Percentiles rank a stretch among this genome's conserved stretches.
Conservation (phyloP, 2,797 vertebrate genomes). For the Argentina silus region DNA sequence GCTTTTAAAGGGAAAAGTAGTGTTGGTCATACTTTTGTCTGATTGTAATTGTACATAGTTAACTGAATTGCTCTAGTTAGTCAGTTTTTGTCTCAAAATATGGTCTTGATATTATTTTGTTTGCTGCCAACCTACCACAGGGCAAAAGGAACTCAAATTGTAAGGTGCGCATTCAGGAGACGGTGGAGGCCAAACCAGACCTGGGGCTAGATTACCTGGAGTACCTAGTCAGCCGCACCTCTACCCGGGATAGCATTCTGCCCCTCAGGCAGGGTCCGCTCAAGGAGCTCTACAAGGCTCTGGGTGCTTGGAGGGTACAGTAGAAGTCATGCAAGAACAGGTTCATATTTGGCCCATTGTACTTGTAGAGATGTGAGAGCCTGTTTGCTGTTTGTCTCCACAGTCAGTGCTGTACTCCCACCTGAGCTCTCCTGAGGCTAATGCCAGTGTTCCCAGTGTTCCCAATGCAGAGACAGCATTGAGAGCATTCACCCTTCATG, state of each 20-base stretch:
- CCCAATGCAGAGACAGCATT: conserved; percentile 74
- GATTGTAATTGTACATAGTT: too few species aligned
- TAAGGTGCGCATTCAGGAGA: conserved; percentile 80
- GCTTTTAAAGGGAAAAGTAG: too few species aligned
- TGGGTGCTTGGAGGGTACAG: conserved; percentile 83
- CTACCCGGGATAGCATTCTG: conserved; percentile 80
- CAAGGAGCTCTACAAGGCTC: conserved; percentile 79
- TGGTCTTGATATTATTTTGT: background rate
- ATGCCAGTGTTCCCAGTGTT: conserved; percentile 46
- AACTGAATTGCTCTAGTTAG: too few species aligned
- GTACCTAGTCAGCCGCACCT: conserved; percentile 80
- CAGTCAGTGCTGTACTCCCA: conserved; percentile 78
- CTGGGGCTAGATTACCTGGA: conserved; percentile 87
- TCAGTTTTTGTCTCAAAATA: too few species aligned
- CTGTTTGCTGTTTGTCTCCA: conserved; percentile 29
- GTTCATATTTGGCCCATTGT: too few species aligned
- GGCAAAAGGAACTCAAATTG: conserved; percentile 43
- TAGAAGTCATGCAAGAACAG: background rate
- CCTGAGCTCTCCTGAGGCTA: conserved; percentile 65
- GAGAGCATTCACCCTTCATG: conserved; percentile 82
- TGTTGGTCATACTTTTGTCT: too few species aligned
- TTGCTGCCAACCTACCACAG: conserved; percentile 58
- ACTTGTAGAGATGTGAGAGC: background rate
- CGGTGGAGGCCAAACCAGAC: conserved; percentile 80
- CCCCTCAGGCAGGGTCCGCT: conserved; percentile 75